Conservation (phyloP, 2,888 invertebrate species). For the Eupithecia tripunctaria region DNA sequence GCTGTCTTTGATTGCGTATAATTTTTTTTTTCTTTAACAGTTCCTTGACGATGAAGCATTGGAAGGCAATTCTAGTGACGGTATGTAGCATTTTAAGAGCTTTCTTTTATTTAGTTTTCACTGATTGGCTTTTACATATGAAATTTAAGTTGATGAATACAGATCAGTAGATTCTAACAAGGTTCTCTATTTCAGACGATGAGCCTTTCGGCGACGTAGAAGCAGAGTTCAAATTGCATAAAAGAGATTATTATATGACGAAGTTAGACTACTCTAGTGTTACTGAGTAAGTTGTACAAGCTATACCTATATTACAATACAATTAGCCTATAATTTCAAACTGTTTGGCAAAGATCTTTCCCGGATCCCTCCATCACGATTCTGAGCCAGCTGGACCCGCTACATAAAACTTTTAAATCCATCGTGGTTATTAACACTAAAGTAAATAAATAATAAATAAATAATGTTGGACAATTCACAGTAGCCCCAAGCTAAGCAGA, state of each 20-base stretch:
- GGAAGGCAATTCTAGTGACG: conserved; percentile 26
- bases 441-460: too few species aligned
- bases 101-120: too few species aligned
- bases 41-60: conserved; percentile 26
- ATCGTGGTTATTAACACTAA: too few species aligned
- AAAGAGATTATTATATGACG: conserved; percentile 95
- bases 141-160: too few species aligned
- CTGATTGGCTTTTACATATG: too few species aligned
- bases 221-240: conserved; percentile 92
- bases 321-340: too few species aligned
- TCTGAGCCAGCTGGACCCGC: too few species aligned
- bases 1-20: background rate
- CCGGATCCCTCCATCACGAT: too few species aligned
- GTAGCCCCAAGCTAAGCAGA: too few species aligned
- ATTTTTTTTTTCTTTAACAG: conserved; percentile 20
- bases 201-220: conserved; percentile 78
- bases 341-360: too few species aligned
- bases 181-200: conserved; percentile 69
- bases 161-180: background rate
- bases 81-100: conserved; percentile 9
- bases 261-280: conserved; percentile 93
- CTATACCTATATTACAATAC: too few species aligned
- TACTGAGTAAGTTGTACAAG: conserved; percentile 84
- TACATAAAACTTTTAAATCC: background rate
- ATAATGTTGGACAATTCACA: too few species aligned